Evolutionary conservation across 2,113 vertebrate genomes (phyloP), one percentile per base, ranked within the genome.

Genomic region (Paramormyrops kingsleyae): DNA sequence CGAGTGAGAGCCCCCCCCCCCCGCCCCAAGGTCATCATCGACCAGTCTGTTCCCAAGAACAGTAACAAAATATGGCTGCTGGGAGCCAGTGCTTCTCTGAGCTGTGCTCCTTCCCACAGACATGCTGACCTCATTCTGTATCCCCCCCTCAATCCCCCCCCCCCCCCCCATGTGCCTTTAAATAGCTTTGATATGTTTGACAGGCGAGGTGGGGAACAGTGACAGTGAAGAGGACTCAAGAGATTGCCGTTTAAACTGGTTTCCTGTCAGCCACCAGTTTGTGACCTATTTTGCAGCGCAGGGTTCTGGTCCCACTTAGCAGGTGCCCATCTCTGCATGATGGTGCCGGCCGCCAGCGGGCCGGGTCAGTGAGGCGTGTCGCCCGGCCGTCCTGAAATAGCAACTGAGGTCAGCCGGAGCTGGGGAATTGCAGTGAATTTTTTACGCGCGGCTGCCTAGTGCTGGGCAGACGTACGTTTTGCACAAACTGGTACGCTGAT

Each of bases 71-170:
- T 46, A 70, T 88, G 24, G n/a, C 80, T 86, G 77, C 85, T 83
- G 88, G 86, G 53, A 52, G 66, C 70, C 56, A n/a, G 24, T 31
- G 53, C n/a, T 84, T 83, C 80, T 59, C 53, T 46, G 13, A 39
- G 44, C 27, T 47, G 86, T 42, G 70, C 66, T 19, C 35, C 44
- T 77, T 89, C 74, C 44, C 50, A 35, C 83, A 90, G 59, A 87
- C 49, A 88, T 35, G 49, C 89, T 92, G 88, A 87, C 80, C 88
- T 88, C 77, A 89, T 88, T 86, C 85, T 0, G 8, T 66, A 17
- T 35, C n/a, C 21, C 50, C 31, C 70, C 70, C 46, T 50, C 12
- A 39, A 39, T 42, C 46, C 46, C 17, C 5, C 87, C 83, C 42
- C 42, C 8, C 31, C 50, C 17, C 15, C 19, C 87, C 47, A 89